Conservation (phyloP, 2,888 invertebrate genomes). For the Drosophila colorata region DNA sequence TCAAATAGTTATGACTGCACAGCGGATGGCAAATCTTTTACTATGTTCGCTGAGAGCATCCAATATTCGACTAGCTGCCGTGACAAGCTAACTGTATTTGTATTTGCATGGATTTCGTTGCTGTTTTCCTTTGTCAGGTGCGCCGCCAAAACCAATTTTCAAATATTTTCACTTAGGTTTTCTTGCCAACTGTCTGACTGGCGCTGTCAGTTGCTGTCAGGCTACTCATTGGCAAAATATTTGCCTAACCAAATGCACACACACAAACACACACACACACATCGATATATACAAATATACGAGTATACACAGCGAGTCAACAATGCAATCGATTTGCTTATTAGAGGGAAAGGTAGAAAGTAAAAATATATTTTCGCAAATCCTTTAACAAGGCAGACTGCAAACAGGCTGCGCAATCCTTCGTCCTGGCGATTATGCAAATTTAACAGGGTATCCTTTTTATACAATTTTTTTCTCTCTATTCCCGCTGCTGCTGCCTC, state of each 20-base stretch:
- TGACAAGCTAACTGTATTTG: slow-evolving; percentile 15
- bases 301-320: slow-evolving; percentile 62
- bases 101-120: slow-evolving; percentile 54
- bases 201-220: slow-evolving; percentile 58
- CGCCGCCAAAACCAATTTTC: slow-evolving; percentile 81
- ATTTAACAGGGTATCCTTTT: slow-evolving; percentile 59
- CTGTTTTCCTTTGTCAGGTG: slow-evolving; percentile 79
- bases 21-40: neutral
- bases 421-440: slow-evolving; percentile 70
- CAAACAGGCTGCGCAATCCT: slow-evolving; percentile 41
- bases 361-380: slow-evolving; percentile 65
- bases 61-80: slow-evolving; percentile 22
- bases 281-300: slow-evolving; percentile 8
- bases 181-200: slow-evolving; percentile 30
- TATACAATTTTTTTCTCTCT: neutral
- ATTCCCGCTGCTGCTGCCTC: slow-evolving; percentile 1
- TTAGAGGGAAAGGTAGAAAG: slow-evolving; percentile 54
- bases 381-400: slow-evolving; percentile 72
- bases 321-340: slow-evolving; percentile 72
- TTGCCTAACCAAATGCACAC: slow-evolving; percentile 63
- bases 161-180: slow-evolving; percentile 82
- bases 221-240: slow-evolving; percentile 71
- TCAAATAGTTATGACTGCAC: slow-evolving; percentile 50
- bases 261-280: slow-evolving; percentile 28
- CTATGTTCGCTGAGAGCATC: slow-evolving; percentile 14